These are phyloP conservation scores for Apamea crenata DNA, from an alignment of 2,888 invertebrate genomes.

Conservation along the genomic window DNA sequence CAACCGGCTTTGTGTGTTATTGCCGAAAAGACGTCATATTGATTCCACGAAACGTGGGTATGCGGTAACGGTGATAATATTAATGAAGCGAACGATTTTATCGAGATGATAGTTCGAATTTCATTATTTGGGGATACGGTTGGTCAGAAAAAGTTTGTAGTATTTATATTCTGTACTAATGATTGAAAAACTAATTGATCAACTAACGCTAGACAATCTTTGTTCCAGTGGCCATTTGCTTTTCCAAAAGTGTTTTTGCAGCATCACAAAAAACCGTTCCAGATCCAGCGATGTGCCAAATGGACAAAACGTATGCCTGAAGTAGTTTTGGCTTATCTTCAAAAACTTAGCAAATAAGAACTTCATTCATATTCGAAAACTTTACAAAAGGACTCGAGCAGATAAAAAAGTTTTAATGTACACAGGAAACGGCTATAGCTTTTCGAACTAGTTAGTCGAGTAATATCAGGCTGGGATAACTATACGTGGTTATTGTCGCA, in stretches of 20 bases:
- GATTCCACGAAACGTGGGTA: slow-evolving; percentile 72
- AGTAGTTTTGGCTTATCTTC: slow-evolving; percentile 66
- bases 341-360: slow-evolving; percentile 66
- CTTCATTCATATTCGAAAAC: slow-evolving; percentile 62
- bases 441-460: slow-evolving; percentile 62
- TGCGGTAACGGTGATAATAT: slow-evolving; percentile 36
- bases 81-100: slow-evolving; percentile 44
- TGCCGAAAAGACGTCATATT: slow-evolving; percentile 82
- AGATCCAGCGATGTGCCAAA: slow-evolving; percentile 44
- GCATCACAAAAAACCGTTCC: slow-evolving; percentile 20
- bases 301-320: slow-evolving; percentile 54
- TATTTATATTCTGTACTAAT: neutral
- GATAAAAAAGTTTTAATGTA: slow-evolving; percentile 73
- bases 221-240: neutral
- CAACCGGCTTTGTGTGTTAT: slow-evolving; percentile 83
- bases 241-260: slow-evolving; percentile 9
- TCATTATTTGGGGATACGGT: slow-evolving; percentile 1
- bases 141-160: neutral
- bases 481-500: slow-evolving; percentile 22
- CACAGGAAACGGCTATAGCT: slow-evolving; percentile 68
- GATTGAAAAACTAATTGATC: neutral
- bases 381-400: slow-evolving; percentile 59
- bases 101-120: slow-evolving; percentile 28
- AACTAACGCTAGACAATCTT: neutral
- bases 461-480: slow-evolving; percentile 45